A percentile compares a stretch with the other conserved stretches of the same genome.
These are phyloP conservation scores for Drosophila quinaria DNA, from an alignment of 2,888 invertebrate genomes.

Conservation along the genomic window DNA sequence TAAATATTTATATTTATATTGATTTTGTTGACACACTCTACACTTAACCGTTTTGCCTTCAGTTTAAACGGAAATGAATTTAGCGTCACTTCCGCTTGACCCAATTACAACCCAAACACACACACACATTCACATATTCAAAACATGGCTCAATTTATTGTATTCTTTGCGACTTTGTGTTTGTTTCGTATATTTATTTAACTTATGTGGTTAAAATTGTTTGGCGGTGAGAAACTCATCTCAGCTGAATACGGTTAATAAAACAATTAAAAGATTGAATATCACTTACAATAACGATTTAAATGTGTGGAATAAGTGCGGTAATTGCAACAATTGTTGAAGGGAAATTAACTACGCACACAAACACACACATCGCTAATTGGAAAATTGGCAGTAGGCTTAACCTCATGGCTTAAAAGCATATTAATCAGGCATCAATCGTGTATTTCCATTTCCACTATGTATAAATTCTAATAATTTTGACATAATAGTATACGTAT, in stretches of 20 bases:
- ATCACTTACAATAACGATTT: not conserved
- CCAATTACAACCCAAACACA: slow-evolving; percentile 36
- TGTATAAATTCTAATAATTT: not conserved
- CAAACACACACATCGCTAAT: not conserved
- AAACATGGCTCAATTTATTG: slow-evolving; percentile 2
- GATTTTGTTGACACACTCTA: not conserved
- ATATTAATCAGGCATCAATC: slow-evolving; percentile 2
- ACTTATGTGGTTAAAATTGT: slow-evolving; percentile 20
- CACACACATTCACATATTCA: not conserved
- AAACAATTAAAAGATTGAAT: slow-evolving; percentile 14
- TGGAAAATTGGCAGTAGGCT: not conserved
- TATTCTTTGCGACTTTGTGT: slow-evolving; percentile 4
- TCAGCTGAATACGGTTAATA: not conserved
- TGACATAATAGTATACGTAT: not conserved
- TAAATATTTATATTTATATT: not conserved
- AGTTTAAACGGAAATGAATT: slow-evolving; percentile 60
- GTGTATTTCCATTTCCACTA: not conserved
- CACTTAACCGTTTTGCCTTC: no score
- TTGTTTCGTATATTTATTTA: slow-evolving; percentile 22
- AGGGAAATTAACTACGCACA: not conserved
- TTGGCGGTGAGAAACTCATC: slow-evolving; percentile 1
- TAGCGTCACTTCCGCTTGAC: slow-evolving; percentile 61
- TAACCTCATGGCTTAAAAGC: not conserved
- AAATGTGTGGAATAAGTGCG: not conserved
- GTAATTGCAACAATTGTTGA: not conserved